Evolutionary conservation across 2,113 vertebrate species (phyloP).

Genomic region (Marmota flaviventris): DNA sequence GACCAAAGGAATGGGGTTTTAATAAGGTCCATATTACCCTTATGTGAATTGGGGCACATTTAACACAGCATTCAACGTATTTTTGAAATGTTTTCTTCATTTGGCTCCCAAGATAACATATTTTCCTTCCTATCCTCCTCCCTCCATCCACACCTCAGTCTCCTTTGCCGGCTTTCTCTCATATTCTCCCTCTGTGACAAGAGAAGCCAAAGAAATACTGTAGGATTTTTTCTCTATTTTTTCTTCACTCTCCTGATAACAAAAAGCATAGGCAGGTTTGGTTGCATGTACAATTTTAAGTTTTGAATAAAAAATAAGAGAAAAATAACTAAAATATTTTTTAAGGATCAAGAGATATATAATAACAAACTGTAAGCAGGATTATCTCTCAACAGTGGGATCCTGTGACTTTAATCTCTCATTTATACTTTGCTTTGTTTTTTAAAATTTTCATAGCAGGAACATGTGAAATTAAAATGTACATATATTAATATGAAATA

Average conservation of each 20-base stretch:
- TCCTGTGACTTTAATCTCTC: not conserved
- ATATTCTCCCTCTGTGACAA: not conserved
- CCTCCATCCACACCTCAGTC: too few species aligned
- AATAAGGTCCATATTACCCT: not conserved
- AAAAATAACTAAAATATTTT: not conserved
- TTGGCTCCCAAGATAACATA: not conserved
- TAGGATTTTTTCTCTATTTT: not conserved
- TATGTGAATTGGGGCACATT: not conserved
- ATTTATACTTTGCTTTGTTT: not conserved
- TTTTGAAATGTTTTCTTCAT: not conserved
- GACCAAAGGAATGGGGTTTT: not conserved
- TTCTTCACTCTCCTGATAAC: not conserved
- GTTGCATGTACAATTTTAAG: not conserved
- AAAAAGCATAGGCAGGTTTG: not conserved
- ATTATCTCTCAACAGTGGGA: not conserved
- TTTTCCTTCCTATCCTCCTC: not conserved
- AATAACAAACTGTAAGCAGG: not conserved
- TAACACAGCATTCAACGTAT: not conserved
- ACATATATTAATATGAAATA: conserved; percentile 7
- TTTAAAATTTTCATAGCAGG: not conserved
- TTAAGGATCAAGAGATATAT: not conserved
- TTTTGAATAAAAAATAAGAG: not conserved
- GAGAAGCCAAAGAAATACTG: not conserved
- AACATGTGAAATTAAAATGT: conserved; percentile 32
- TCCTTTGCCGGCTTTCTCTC: not conserved